These are phyloP conservation scores for Drosophila birchii DNA, from an alignment of 2,888 invertebrate species.

Conservation along the genomic window DNA sequence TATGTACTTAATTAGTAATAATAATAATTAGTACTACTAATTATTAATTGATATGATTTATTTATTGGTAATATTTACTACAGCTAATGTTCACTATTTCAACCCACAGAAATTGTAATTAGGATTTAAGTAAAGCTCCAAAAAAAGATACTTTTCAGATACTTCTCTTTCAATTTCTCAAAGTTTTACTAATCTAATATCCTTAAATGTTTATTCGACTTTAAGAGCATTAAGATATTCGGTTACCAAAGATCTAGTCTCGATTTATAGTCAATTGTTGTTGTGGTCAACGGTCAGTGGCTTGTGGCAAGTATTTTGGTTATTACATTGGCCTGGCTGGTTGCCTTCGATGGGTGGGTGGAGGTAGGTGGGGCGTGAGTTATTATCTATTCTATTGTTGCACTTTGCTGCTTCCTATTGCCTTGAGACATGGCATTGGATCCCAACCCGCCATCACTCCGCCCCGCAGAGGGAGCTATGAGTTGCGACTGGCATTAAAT, in stretches of 20 bases:
- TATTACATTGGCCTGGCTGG: slow-evolving; percentile 26
- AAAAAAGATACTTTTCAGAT: neutral
- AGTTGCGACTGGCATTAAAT: slow-evolving; percentile 45
- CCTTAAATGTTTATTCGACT: neutral
- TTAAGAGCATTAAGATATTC: slow-evolving; percentile 11
- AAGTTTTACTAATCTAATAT: neutral
- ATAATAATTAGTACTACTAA: too few species aligned
- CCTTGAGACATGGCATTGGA: slow-evolving; percentile 53
- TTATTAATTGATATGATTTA: too few species aligned
- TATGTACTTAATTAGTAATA: too few species aligned
- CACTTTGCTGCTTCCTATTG: slow-evolving; percentile 64
- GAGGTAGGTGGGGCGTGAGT: slow-evolving; percentile 82
- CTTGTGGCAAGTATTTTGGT: slow-evolving; percentile 45
- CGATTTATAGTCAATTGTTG: slow-evolving; percentile 18
- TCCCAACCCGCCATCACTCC: slow-evolving; percentile 4
- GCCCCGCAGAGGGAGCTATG: slow-evolving; percentile 16
- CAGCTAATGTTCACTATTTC: neutral
- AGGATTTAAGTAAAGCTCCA: neutral
- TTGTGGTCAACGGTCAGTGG: slow-evolving; percentile 68
- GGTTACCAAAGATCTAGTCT: neutral
- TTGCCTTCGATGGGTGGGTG: slow-evolving; percentile 62
- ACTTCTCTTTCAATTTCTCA: neutral
- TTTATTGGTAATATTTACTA: too few species aligned
- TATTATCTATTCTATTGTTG: slow-evolving; percentile 84
- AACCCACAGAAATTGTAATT: neutral